Conservation (phyloP, 2,888 invertebrate genomes). For the Coremacera marginata region DNA sequence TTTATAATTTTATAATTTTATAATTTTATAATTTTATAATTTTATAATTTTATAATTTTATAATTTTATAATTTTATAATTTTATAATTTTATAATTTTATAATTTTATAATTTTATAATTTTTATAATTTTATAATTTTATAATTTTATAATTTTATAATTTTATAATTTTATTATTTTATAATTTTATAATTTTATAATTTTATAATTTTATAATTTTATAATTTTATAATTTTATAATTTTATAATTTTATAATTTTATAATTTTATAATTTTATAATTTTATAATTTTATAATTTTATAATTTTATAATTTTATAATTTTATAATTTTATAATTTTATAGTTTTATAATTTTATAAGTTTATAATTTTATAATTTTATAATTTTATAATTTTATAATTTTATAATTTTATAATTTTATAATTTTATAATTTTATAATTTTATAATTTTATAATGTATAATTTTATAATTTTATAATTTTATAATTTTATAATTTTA, state of each 20-base stretch:
- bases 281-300: not conserved
- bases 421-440: not conserved
- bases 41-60: constrained; percentile 1
- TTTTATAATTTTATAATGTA: not conserved
- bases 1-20: constrained; percentile 18
- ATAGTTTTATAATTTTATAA: not conserved
- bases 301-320: not conserved
- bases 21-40: not conserved
- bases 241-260: not conserved
- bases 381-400: not conserved
- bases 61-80: not conserved
- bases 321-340: not conserved
- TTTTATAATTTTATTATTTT: not conserved
- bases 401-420: not conserved
- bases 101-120: not conserved
- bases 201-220: not conserved
- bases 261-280: not conserved
- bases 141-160: not conserved
- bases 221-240: not conserved
- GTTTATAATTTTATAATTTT: not conserved
- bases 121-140: not conserved
- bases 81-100: not conserved
- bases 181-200: not conserved
- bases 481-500: constrained; percentile 8
- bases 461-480: constrained; percentile 14